Conservation (phyloP, 2,888 invertebrate species). For the Xestia c-nigrum region DNA sequence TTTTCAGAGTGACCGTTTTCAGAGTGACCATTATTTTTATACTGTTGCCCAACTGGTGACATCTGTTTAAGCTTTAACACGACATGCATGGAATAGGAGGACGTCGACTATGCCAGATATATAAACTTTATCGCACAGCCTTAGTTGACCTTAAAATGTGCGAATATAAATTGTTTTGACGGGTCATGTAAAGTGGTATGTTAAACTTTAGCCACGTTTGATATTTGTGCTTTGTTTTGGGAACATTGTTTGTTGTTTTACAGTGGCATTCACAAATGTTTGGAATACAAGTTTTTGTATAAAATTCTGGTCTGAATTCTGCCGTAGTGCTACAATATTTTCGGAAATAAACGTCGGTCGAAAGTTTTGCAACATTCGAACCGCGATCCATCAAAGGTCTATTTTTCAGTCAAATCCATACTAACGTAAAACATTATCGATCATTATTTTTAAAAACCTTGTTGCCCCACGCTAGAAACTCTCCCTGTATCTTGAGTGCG, state of each 20-base stretch:
- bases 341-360: background rate
- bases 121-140: slow-evolving; percentile 14
- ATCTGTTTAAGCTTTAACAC: slow-evolving; percentile 14
- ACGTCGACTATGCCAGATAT: background rate
- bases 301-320: background rate
- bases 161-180: background rate
- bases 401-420: background rate
- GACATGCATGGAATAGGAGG: background rate
- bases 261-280: slow-evolving; percentile 13
- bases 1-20: background rate
- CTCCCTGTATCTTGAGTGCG: background rate
- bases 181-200: background rate
- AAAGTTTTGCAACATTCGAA: background rate
- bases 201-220: slow-evolving; percentile 10
- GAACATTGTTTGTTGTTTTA: slow-evolving; percentile 27
- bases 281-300: background rate
- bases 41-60: background rate
- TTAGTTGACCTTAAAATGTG: background rate
- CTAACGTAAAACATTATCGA: background rate
- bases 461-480: too few relatives aligned
- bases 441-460: too few relatives aligned
- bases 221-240: slow-evolving; percentile 20
- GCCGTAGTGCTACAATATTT: background rate
- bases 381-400: background rate
- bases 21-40: background rate